These are phyloP conservation scores for Notodonta dromedarius DNA, from an alignment of 2,888 invertebrate species.

Conservation along the genomic window DNA sequence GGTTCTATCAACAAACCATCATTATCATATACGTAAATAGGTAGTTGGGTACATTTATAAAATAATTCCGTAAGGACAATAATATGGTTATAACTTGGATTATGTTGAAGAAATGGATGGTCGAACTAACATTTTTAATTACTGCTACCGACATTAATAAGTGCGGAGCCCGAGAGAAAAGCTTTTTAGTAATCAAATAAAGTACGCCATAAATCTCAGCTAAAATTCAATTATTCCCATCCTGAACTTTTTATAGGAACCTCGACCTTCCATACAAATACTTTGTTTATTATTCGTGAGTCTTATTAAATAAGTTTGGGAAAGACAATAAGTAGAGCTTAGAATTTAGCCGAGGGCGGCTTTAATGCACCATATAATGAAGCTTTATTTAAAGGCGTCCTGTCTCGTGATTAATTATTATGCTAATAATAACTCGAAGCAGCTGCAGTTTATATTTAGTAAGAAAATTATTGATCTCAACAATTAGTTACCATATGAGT, in stretches of 20 bases:
- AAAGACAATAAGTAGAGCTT: not conserved
- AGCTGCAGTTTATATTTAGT: not conserved
- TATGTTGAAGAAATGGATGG: too few species aligned
- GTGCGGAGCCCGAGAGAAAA: too few species aligned
- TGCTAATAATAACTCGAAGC: not conserved
- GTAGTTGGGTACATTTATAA: too few species aligned
- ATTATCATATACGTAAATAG: too few species aligned
- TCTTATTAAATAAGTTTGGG: not conserved
- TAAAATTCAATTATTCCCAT: not conserved
- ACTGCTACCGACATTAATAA: too few species aligned
- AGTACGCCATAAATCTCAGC: not conserved
- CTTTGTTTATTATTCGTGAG: not conserved
- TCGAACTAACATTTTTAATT: too few species aligned
- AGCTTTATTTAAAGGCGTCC: not conserved
- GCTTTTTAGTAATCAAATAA: not conserved
- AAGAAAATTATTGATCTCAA: too few species aligned
- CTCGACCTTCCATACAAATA: not conserved
- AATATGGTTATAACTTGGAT: too few species aligned
- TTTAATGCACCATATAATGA: not conserved
- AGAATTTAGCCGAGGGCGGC: not conserved
- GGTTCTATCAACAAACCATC: too few species aligned
- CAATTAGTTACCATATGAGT: too few species aligned
- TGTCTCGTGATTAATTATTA: not conserved
- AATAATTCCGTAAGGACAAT: too few species aligned
- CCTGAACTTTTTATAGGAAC: not conserved